A percentile compares a stretch with the other conserved stretches of the same genome.
These are phyloP conservation scores for Coelopa frigida DNA, from an alignment of 1,140 invertebrate genomes.

Conservation along the genomic window DNA sequence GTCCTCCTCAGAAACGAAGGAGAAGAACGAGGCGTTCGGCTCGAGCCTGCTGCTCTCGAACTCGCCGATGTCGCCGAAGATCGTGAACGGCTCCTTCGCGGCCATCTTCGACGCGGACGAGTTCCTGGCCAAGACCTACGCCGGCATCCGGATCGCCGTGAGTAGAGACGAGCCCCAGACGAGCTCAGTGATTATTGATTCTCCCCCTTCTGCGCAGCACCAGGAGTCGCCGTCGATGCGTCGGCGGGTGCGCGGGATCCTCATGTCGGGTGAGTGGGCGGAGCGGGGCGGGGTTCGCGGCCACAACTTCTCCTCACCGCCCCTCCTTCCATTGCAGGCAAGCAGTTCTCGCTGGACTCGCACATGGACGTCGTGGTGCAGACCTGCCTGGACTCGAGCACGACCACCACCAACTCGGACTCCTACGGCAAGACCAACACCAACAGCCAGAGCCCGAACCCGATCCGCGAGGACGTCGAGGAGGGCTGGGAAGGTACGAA, in stretches of 20 bases:
- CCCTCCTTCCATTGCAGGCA: conserved; percentile 32
- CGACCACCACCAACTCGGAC: conserved; percentile 8
- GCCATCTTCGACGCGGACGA: conserved; percentile 89
- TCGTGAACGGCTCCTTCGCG: conserved; percentile 93
- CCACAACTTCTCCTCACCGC: neutral
- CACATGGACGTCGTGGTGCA: conserved; percentile 75
- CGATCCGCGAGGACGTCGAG: conserved; percentile 39
- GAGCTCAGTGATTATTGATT: neutral
- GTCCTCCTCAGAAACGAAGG: conserved; percentile 59
- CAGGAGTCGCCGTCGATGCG: conserved; percentile 59
- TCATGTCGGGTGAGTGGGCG: conserved; percentile 63
- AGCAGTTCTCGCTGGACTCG: conserved; percentile 84
- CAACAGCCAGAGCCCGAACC: conserved; percentile 11
- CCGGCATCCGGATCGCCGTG: conserved; percentile 53
- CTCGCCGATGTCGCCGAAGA: conserved; percentile 93
- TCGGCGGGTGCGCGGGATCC: conserved; percentile 73
- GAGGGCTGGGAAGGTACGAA: conserved; percentile 44
- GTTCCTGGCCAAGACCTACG: conserved; percentile 72
- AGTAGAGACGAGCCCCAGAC: conserved; percentile 11
- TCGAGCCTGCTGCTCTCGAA: conserved; percentile 89
- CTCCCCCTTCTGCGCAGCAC: conserved; percentile 18
- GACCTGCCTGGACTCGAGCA: conserved; percentile 23
- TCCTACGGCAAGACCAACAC: conserved; percentile 7
- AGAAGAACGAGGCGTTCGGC: conserved; percentile 79
- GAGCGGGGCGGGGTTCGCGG: neutral